Percentiles rank a stretch among this genome's conserved stretches.
Conservation (phyloP, 2,113 vertebrate genomes). For the Coptodon bakossiorum region DNA sequence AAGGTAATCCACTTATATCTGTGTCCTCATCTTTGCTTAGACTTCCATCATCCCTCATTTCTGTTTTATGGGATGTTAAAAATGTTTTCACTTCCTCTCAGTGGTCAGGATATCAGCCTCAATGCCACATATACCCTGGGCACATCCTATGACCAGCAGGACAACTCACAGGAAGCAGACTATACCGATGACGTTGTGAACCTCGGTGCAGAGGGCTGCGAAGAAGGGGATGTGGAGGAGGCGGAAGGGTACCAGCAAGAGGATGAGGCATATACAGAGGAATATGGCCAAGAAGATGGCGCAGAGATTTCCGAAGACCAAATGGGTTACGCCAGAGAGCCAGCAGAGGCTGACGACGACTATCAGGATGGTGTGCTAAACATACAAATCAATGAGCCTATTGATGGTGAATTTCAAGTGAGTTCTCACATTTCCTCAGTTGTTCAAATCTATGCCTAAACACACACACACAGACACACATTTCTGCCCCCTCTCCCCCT, state of each 20-base stretch:
- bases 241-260: constrained; percentile 47
- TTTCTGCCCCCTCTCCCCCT: constrained; percentile 28
- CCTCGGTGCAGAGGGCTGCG: constrained; percentile 71
- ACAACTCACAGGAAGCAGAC: constrained; percentile 62
- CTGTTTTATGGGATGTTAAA: background rate
- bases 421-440: constrained; percentile 58
- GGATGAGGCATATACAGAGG: constrained; percentile 68
- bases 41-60: background rate
- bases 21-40: background rate
- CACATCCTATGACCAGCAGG: constrained; percentile 76
- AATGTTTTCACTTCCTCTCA: constrained; percentile 46
- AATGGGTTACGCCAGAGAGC: constrained; percentile 78
- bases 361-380: constrained; percentile 90
- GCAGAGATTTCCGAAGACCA: constrained; percentile 76
- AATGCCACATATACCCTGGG: constrained; percentile 74
- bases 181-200: constrained; percentile 79
- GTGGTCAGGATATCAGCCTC: constrained; percentile 79
- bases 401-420: constrained; percentile 94
- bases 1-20: constrained; percentile 29
- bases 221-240: constrained; percentile 43
- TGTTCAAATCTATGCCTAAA: background rate
- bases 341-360: constrained; percentile 73
- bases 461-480: constrained; percentile 1
- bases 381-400: constrained; percentile 91
- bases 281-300: constrained; percentile 74